Evolutionary conservation across 2,797 vertebrate genomes (phyloP), one percentile per base, ranked within the genome.

Genomic region (Centropyge bicolor): DNA sequence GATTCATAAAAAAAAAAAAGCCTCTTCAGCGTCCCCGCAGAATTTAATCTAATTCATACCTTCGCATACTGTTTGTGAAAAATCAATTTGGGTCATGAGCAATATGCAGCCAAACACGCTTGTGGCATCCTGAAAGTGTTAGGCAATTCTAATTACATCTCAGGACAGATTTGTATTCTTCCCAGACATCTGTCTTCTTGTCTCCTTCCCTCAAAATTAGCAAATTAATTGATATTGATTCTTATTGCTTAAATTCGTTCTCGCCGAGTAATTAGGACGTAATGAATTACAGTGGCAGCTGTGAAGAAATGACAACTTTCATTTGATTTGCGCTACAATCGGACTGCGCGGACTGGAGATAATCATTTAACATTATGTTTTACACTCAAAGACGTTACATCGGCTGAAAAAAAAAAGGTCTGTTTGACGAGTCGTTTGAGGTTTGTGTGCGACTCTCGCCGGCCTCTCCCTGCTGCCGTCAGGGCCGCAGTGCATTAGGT

Each of bases 201-300:
- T 46, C n/a, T 63, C 60, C 74, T 72, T 60, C 59, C 49, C 59
- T 57, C 52, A 78, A 90, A 88, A 92, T 87, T 73, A 87, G 68
- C 63, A 81, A 78, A 85, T 88, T 72, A 90, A 91, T 91, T 90
- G 71, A 81, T 89, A 90, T 87, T 69, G 81, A 90, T 91, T 86
- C 69, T 85, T 67, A 82, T 88, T 79, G 84, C 68, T 79, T 61
- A 27, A 78, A 89, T 81, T 76, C 82, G 73, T 79, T 89, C 83
- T 64, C 8, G 20, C n/a, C 0, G n/a, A 77, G 74, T 84, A 89
- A 91, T 89, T 82, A 86, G 72, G 76, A 81, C 41, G n/a, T 85
- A 81, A 89, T 86, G 75, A 90, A 86, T 89, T 80, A 81, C 74
- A 66, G 72, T n/a, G 68, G 69, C 57, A 82, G 77, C 76, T 75